A percentile compares a stretch with the other conserved stretches of the same genome.
Evolutionary conservation across 2,797 vertebrate genomes (phyloP).

Genomic region (Manis crassicaudata): DNA sequence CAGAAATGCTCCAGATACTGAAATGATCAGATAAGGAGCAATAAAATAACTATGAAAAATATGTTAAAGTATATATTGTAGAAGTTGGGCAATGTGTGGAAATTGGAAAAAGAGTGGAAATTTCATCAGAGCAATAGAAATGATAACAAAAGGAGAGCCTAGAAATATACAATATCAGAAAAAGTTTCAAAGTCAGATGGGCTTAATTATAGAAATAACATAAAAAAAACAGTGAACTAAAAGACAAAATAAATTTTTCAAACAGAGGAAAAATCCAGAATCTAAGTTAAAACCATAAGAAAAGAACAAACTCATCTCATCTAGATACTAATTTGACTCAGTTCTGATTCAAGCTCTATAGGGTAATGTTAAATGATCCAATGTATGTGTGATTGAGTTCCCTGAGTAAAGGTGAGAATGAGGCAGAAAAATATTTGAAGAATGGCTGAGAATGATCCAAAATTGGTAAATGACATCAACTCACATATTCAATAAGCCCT

Average conservation of each 20-base stretch:
- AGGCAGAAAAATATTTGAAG: not conserved
- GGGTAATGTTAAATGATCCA: not conserved
- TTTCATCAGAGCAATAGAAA: not conserved
- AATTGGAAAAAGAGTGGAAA: not conserved
- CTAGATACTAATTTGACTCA: not conserved
- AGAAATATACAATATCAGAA: not conserved
- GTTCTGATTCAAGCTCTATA: not conserved
- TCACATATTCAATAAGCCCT: not conserved
- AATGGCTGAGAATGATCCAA: not conserved
- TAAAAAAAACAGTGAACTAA: not conserved
- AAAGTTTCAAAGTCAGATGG: not conserved
- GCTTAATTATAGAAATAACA: not conserved
- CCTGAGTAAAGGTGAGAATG: not conserved
- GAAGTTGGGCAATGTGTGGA: not conserved
- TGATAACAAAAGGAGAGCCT: not conserved
- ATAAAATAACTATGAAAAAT: not conserved
- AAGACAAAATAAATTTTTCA: conserved; percentile 2
- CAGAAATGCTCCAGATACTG: not conserved
- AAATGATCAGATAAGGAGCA: not conserved
- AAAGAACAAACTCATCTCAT: not conserved
- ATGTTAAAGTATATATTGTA: not conserved
- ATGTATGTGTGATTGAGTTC: not conserved
- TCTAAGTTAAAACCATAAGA: not conserved
- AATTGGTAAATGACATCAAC: not conserved
- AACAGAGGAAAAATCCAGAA: not conserved